Base-by-base conservation (phyloP, 1,140 invertebrate species). In the Heliconius hermathena region DNA sequence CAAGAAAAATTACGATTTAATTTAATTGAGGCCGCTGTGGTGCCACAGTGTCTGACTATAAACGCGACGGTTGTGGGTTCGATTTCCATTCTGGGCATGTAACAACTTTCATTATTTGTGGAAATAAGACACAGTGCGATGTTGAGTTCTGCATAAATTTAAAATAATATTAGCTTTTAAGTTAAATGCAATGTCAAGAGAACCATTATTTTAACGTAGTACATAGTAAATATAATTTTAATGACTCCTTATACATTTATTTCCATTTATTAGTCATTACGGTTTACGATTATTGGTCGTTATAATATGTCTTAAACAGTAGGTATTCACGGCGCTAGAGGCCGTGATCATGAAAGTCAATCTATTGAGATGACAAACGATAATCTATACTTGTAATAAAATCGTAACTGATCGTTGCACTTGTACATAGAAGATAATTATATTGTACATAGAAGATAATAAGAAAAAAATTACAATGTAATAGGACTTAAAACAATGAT, bases 1-100 rank as follows among this genome's bases (percentile, higher is more conserved):
- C 79, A 79, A 82, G 82, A 82, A 74, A 71, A 52, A 52, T 20
- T 18, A 52, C 16, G 49, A 52, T 52, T 52, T 20, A 20, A 20
- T 18, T 52, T 20, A 52, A 18, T 52, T 0, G 49, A 16, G 41
- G 41, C 41, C 41, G 4, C 13, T 46, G 13, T 46, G 13, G 13
- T 46, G 13, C 13, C 13, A 46, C 52, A 54, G 52, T 54, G 52
- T 54, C 52, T n/a, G 52, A 18, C 6, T 54, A 20, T 54, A 20
- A n/a, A 3, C 52, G 20, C 20, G 52, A 54, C 8, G 20, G 6
- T 54, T n/a, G 13, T 16, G 0, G 3, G 41, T 5, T 46, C 13
- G 4, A 46, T 46, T 46, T 16, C 1, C 4, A 16, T 46, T 46
- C 13, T 46, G 13, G 41, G 41, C 0, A 46, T 11, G 13, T 16